A percentile compares a stretch with the other conserved stretches of the same genome.
These are phyloP conservation scores for Leucoptera coffeella DNA, from an alignment of 2,888 invertebrate species.

Conservation along the genomic window DNA sequence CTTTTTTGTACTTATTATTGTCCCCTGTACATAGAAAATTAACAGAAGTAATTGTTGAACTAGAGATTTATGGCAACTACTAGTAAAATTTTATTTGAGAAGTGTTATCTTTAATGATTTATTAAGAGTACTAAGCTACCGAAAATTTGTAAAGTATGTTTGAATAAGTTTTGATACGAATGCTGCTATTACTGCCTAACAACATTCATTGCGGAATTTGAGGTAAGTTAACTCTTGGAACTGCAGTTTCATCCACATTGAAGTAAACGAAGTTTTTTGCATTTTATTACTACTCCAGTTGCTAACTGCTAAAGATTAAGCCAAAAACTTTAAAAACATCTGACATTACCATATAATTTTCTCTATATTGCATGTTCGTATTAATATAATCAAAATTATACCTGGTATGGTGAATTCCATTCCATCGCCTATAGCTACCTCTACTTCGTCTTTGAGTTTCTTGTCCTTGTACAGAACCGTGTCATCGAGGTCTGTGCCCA, in stretches of 20 bases:
- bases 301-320: no score
- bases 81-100: background rate
- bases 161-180: no score
- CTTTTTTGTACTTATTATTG: slow-evolving; percentile 76
- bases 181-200: no score
- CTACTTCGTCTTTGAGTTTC: slow-evolving; percentile 82
- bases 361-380: background rate
- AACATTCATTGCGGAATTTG: no score
- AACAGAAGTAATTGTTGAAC: slow-evolving; percentile 3
- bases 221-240: no score
- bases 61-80: background rate
- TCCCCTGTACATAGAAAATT: slow-evolving; percentile 54
- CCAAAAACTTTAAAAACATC: background rate
- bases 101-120: no score
- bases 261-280: no score
- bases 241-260: no score
- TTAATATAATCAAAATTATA: slow-evolving; percentile 14
- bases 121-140: no score
- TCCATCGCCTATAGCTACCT: slow-evolving; percentile 87
- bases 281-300: no score
- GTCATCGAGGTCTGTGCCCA: slow-evolving; percentile 68
- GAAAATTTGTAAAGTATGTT: no score
- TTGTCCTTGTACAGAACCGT: slow-evolving; percentile 81
- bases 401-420: slow-evolving; percentile 93
- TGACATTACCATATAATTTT: slow-evolving; percentile 3